Evolutionary conservation across 2,888 invertebrate species (phyloP).

Genomic region (Drosophila siamana): DNA sequence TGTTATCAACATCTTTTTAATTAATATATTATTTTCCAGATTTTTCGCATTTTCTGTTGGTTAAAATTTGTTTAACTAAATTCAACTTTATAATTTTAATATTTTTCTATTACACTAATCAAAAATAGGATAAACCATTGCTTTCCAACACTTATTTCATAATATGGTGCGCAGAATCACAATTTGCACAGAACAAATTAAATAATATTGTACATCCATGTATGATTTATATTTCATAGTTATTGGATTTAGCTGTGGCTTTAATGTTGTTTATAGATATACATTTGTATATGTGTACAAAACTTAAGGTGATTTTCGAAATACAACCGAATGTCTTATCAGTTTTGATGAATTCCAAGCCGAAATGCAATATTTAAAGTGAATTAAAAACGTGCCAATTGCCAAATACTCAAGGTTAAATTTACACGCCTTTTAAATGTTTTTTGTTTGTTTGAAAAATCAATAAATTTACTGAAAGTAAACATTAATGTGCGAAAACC

Average conservation of each 20-base stretch:
- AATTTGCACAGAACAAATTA: slow-evolving; percentile 48
- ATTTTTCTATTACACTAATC: background rate
- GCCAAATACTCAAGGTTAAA: slow-evolving; percentile 46
- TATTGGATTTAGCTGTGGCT: slow-evolving; percentile 37
- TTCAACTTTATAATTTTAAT: background rate
- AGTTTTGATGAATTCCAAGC: slow-evolving; percentile 28
- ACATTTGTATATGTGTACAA: slow-evolving; percentile 44
- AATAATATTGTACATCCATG: slow-evolving; percentile 44
- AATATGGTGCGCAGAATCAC: slow-evolving; percentile 44
- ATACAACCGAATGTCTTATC: slow-evolving; percentile 13
- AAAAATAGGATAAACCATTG: background rate
- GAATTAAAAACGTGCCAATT: slow-evolving; percentile 54
- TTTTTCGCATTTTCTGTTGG: too few species aligned
- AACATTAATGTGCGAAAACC: slow-evolving; percentile 34
- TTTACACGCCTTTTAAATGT: slow-evolving; percentile 16
- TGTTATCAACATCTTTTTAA: too few species aligned
- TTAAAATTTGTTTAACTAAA: too few species aligned
- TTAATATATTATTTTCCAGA: too few species aligned
- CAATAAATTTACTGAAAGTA: slow-evolving; percentile 44
- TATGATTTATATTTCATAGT: slow-evolving; percentile 31
- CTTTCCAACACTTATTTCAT: slow-evolving; percentile 4
- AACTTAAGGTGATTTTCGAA: slow-evolving; percentile 32
- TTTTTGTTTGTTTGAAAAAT: slow-evolving; percentile 37
- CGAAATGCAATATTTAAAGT: slow-evolving; percentile 30
- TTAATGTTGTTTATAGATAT: slow-evolving; percentile 33